Conservation (phyloP, 2,797 vertebrate species). For the Pteropus rufus region DNA sequence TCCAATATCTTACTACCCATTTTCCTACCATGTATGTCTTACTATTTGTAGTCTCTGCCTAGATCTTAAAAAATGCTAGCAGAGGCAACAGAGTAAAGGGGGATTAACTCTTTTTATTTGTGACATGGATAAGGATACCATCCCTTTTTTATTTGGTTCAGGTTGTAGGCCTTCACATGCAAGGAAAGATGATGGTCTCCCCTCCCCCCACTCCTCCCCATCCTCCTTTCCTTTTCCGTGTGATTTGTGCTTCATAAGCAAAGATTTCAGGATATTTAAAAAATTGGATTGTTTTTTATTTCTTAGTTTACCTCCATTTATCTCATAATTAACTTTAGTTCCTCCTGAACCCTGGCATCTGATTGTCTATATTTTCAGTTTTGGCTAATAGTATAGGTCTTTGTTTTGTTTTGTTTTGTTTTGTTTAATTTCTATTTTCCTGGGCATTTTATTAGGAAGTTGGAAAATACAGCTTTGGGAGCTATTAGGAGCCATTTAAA, state of each 20-base stretch:
- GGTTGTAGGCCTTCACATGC: neutral
- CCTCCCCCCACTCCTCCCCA: fast-evolving
- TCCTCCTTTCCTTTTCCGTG: neutral
- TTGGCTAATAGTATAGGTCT: neutral
- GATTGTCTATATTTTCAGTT: neutral
- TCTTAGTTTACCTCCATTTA: neutral
- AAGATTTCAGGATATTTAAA: neutral
- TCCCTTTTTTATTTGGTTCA: neutral
- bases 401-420: neutral
- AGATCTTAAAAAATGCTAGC: neutral
- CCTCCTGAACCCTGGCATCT: neutral
- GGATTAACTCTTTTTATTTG: neutral
- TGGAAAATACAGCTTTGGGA: neutral
- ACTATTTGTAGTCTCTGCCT: neutral
- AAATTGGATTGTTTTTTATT: neutral
- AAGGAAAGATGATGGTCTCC: neutral
- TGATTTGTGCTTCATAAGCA: neutral
- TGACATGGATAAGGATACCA: neutral
- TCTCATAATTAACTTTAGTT: neutral
- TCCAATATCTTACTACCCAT: neutral
- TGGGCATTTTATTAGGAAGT: slow-evolving; percentile 9
- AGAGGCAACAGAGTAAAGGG: neutral
- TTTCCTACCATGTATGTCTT: neutral
- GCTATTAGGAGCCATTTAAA: neutral
- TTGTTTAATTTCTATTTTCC: neutral